Conservation (phyloP, 2,888 invertebrate genomes). For the Spisula solida region DNA sequence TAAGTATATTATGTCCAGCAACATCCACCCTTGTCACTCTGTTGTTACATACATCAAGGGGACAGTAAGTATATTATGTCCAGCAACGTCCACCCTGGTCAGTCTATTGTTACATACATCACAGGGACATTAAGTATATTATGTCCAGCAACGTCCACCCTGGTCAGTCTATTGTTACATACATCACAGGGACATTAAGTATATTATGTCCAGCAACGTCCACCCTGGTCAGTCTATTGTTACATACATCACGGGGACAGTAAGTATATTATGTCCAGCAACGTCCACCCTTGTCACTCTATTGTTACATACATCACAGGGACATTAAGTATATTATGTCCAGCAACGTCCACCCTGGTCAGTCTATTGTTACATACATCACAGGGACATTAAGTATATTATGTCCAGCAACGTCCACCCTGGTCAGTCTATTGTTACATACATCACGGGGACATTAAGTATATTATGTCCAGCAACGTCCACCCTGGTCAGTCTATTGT, state of each 20-base stretch:
- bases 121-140: conserved; percentile 95
- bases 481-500: conserved; percentile 94
- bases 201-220: not conserved
- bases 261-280: conserved; percentile 89
- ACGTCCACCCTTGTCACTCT: conserved; percentile 93
- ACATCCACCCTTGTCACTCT: conserved; percentile 98
- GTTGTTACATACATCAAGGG: conserved; percentile 97
- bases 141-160: conserved; percentile 92
- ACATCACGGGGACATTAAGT: conserved; percentile 99
- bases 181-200: conserved; percentile 99
- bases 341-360: conserved; percentile 89
- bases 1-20: conserved; percentile 89
- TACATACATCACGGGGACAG: conserved; percentile 99
- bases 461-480: not conserved
- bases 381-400: conserved; percentile 96
- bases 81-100: conserved; percentile 95
- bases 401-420: conserved; percentile 71
- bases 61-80: conserved; percentile 93
- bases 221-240: conserved; percentile 94
- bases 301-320: conserved; percentile 97
- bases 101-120: conserved; percentile 98
- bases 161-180: conserved; percentile 97
- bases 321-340: conserved; percentile 93
- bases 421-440: conserved; percentile 97
- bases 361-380: conserved; percentile 98